Base-by-base conservation (phyloP, 2,888 invertebrate genomes). In the Drosophila buzzatii region DNA sequence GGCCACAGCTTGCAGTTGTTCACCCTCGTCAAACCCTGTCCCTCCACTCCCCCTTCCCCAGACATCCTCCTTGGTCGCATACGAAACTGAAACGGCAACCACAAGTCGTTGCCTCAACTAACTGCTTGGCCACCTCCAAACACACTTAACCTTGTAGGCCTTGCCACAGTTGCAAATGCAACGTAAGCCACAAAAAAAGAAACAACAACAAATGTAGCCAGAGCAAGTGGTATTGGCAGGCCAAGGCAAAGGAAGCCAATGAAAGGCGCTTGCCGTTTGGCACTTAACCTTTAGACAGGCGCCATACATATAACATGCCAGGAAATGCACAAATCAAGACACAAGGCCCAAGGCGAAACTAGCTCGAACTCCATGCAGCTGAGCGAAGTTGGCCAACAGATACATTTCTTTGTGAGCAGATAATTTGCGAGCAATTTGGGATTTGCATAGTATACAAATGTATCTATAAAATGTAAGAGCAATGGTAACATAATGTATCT, bases 131-230 rank as follows among this genome's bases (percentile, higher is more conserved):
- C 64, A 59, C 44, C 77, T 66, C 65, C 68, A 60, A 57, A 67
- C 47, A 82, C 67, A 58, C 66, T 72, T 90, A 90, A 85, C 85
- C 90, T 85, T 85, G 90, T 71, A 89, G 90, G 90, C 89, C 85
- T 85, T 85, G 90, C 90, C 85, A 88, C 85, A 85, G 90, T 90
- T 85, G 90, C 89, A 70, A 76, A 69, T 69, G 63, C 59, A 65
- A 64, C 45, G 51, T 55, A 64, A 51, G 20, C 63, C 35, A 31
- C 68, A 69, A 51, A 27, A 55, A 47, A 52, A 20, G 66, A 52
- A 53, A 33, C 53, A 47, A 20, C 68, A 49, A 51, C 20, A 20
- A 53, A 55, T 51, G 9, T 51, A n/a, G 47, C n/a, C 49, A 31
- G 27, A 45, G 18, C 27, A 44, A 81, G 14, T 35, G 18, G 64